Base-by-base conservation (phyloP, 64 coral and sea anemone genomes). In the Astreopora myriophthalma region DNA sequence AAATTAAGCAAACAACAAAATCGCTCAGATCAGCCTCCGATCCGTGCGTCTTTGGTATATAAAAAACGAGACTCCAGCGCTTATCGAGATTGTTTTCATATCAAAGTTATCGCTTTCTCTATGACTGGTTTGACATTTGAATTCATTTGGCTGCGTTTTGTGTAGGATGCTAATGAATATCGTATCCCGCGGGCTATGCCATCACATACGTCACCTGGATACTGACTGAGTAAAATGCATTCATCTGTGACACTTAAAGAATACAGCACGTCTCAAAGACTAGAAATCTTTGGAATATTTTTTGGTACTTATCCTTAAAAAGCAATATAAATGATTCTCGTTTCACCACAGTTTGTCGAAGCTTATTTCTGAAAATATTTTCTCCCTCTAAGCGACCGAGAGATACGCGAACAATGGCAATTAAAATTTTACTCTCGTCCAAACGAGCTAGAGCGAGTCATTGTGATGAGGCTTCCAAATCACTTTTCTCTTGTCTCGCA, bases 381-480 rank as follows among this genome's bases (percentile, higher is more conserved):
- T 65, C 22, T 37, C 14, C 57, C 8, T 83, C 79, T 30, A 83
- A 83, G 79, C 57, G 79, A 83, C 57, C 29, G 32, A 83, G 57
- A 65, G 55, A 38, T 58, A 12, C 16, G 20, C 25, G 79, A 83
- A 83, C 79, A 83, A 83, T 83, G 79, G 79, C 79, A 83, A 83
- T 83, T 83, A 83, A 83, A 83, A 64, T 83, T 83, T 83, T 25
- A 83, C 32, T 40, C 20, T 34, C 16, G 13, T 16, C 11, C 51
- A 5, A 39, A 63, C 79, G 22, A 65, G 79, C 57, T n/a, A 83
- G 30, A 36, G 27, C 78, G 38, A 64, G 19, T 57, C 3, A 62
- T 63, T 83, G 8, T 14, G 5, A 36, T 24, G 3, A 16, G 51
- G 51, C 7, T 34, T n/a, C 22, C 9, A 38, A 37, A 62, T 7